Percentiles rank a stretch among this genome's conserved stretches.
phyloP scores from a whole-genome alignment of 2,113 vertebrate genomes.

The Cryptoleucopteryx plumbea region DNA sequence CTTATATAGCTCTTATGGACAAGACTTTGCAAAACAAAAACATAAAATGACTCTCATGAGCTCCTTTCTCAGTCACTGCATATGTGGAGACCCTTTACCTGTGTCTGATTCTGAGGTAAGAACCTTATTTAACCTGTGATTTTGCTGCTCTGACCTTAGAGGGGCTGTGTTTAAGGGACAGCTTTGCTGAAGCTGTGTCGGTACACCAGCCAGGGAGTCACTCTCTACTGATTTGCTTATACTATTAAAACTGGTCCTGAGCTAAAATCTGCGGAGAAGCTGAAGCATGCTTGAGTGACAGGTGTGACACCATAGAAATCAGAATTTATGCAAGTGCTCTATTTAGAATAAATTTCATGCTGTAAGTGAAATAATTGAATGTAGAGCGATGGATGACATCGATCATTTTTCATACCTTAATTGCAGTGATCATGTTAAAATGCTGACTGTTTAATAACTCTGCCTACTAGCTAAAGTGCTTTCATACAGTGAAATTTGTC shows the following conservation, averaged over 20 bases:
- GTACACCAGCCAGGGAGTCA: background rate
- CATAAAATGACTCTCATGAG: constrained; percentile 54
- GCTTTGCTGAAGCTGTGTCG: background rate
- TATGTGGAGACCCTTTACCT: constrained; percentile 69
- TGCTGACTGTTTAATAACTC: background rate
- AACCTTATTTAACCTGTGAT: background rate
- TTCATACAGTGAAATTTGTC: background rate
- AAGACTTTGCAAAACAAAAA: background rate
- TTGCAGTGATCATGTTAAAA: background rate
- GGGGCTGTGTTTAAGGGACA: background rate
- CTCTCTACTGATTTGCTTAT: background rate
- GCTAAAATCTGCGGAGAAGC: background rate
- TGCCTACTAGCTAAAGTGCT: background rate
- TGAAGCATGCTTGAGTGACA: background rate
- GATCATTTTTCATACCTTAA: background rate
- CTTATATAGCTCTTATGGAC: background rate
- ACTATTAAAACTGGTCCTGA: background rate
- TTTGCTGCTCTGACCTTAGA: background rate
- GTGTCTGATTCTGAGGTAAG: constrained; percentile 76
- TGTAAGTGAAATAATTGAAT: background rate
- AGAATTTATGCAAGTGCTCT: background rate
- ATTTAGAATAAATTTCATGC: background rate
- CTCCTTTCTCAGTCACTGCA: constrained; percentile 82
- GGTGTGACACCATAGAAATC: background rate
- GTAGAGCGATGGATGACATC: background rate